Evolutionary conservation across 2,113 vertebrate species (phyloP).

Genomic region (Holacanthus passer): DNA sequence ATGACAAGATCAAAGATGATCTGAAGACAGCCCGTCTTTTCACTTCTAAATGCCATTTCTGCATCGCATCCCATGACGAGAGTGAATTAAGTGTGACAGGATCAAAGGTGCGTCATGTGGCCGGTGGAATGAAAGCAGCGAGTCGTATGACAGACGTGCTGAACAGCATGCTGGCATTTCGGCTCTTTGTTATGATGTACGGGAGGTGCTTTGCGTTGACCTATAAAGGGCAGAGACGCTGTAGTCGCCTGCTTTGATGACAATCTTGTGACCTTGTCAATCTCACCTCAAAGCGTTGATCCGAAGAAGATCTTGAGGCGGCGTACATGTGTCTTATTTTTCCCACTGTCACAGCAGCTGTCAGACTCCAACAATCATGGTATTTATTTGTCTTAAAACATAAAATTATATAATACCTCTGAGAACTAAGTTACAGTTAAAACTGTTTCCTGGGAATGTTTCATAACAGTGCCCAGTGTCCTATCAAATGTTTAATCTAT

Average conservation of each 20-base stretch:
- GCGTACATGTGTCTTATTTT: background rate
- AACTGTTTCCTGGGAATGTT: background rate
- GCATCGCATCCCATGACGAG: background rate
- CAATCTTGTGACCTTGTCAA: constrained; percentile 29
- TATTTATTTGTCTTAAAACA: background rate
- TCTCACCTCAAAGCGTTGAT: background rate
- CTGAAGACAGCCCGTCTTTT: background rate
- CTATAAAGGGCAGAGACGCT: constrained; percentile 45
- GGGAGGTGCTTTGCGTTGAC: constrained; percentile 41
- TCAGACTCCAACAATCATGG: constrained; percentile 21
- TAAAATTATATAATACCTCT: background rate
- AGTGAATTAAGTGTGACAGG: constrained; percentile 5
- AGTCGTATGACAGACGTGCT: constrained; percentile 18
- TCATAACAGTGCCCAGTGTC: background rate
- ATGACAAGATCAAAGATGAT: constrained; percentile 8
- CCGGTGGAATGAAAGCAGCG: constrained; percentile 26
- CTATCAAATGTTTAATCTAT: constrained; percentile 40
- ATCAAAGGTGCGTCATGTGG: constrained; percentile 37
- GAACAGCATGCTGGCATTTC: constrained; percentile 51
- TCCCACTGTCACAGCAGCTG: constrained; percentile 40
- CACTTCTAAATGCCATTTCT: constrained; percentile 34
- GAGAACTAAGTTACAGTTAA: constrained; percentile 4
- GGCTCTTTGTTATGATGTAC: constrained; percentile 43
- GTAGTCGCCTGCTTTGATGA: background rate
- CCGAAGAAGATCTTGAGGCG: background rate